Conservation (phyloP, 1,140 invertebrate species). For the Psix sp. region DNA sequence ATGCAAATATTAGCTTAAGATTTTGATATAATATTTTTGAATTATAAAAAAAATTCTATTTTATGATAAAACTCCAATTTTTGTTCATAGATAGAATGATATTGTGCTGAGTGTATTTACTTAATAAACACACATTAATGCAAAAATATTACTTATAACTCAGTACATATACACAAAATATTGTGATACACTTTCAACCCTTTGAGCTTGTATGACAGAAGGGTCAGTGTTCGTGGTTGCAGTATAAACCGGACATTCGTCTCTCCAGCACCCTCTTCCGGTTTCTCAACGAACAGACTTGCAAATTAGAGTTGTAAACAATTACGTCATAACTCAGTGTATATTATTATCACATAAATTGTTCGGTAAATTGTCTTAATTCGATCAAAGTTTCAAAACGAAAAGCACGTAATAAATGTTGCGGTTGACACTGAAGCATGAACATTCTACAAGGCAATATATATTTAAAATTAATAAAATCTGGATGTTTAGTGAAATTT, state of each 20-base stretch:
- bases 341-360: conserved; percentile 36
- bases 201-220: conserved; percentile 29
- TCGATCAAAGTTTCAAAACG: conserved; percentile 11
- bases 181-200: conserved; percentile 44
- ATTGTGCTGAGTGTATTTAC: conserved; percentile 70
- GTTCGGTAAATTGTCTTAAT: conserved; percentile 4
- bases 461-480: not conserved
- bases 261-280: conserved; percentile 43
- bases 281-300: conserved; percentile 35
- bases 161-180: conserved; percentile 21
- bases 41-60: not conserved
- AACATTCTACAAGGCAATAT: not conserved
- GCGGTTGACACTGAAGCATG: no score
- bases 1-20: no score
- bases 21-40: conserved; percentile 49
- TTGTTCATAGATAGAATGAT: conserved; percentile 25
- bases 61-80: not conserved
- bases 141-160: conserved; percentile 53
- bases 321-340: conserved; percentile 36
- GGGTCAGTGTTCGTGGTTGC: conserved; percentile 41
- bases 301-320: conserved; percentile 51
- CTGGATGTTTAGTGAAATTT: no score
- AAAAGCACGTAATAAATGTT: conserved; percentile 14
- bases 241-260: conserved; percentile 47
- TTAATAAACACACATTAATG: conserved; percentile 75